Percentiles rank a stretch among this genome's conserved stretches.
These are phyloP conservation scores for Pimpla rufipes DNA, from an alignment of 2,888 invertebrate species.

Conservation along the genomic window DNA sequence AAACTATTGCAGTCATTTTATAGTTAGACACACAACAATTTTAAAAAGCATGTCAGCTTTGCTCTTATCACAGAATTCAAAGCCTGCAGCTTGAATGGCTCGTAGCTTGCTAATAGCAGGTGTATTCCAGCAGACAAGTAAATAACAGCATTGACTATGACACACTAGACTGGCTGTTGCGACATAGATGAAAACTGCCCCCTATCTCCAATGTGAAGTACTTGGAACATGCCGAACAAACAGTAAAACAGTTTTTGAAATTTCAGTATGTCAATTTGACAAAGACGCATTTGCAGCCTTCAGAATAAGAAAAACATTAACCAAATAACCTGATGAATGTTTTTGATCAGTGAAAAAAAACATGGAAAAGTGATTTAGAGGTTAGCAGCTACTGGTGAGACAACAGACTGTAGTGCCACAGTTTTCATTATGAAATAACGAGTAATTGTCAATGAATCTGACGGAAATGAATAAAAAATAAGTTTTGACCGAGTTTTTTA, in stretches of 20 bases:
- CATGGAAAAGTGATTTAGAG: background rate
- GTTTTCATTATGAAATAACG: too few relatives aligned
- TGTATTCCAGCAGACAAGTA: constrained; percentile 2
- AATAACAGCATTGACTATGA: constrained; percentile 1
- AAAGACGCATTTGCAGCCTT: background rate
- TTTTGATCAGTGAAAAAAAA: background rate
- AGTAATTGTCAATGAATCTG: too few relatives aligned
- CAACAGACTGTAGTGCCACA: too few relatives aligned
- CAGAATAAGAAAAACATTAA: background rate
- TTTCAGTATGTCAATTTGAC: background rate
- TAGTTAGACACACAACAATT: background rate
- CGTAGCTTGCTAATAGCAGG: background rate
- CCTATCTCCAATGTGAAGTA: background rate
- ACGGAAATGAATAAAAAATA: too few relatives aligned
- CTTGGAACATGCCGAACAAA: background rate
- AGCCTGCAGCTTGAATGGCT: constrained; percentile 3
- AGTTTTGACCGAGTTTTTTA: too few relatives aligned
- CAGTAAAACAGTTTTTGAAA: constrained; percentile 4
- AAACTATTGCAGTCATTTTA: constrained; percentile 18
- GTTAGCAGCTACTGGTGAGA: too few relatives aligned
- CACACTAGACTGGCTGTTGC: background rate
- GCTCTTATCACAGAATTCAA: background rate
- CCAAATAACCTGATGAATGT: background rate
- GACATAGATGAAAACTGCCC: background rate
- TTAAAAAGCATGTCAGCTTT: background rate